Percentiles rank a stretch among this genome's conserved stretches.
phyloP scores from a whole-genome alignment of 2,888 invertebrate species.

The Drosophila stalkeri region DNA sequence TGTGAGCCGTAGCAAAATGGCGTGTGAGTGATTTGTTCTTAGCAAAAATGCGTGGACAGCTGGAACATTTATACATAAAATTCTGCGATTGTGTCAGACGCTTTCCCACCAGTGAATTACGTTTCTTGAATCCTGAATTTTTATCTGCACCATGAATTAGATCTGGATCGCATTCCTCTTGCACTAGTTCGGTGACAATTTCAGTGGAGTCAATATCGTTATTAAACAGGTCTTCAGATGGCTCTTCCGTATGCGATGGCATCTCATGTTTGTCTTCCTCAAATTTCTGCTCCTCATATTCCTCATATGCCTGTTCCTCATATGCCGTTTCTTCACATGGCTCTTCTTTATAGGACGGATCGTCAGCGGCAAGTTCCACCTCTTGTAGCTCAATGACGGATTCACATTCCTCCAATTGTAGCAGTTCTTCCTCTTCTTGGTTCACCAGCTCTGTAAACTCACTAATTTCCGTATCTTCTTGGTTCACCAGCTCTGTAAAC shows the following conservation, averaged over 20 bases:
- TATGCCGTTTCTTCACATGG: neutral
- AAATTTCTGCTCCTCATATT: neutral
- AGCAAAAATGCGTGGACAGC: slow-evolving; percentile 75
- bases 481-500: slow-evolving; percentile 9
- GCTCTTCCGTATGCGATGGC: neutral
- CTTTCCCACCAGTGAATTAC: slow-evolving; percentile 61
- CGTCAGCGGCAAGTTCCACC: slow-evolving; percentile 11
- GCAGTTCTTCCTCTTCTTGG: slow-evolving; percentile 9
- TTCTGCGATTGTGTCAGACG: slow-evolving; percentile 53
- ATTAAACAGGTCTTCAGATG: slow-evolving; percentile 1
- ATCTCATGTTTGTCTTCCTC: neutral
- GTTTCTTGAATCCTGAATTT: slow-evolving; percentile 15
- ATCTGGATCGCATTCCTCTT: slow-evolving; percentile 22
- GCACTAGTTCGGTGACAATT: slow-evolving; percentile 5
- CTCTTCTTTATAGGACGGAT: neutral
- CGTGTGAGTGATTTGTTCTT: slow-evolving; percentile 69
- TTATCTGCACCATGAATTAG: slow-evolving; percentile 3
- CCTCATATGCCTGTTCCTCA: neutral
- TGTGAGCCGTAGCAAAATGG: slow-evolving; percentile 70
- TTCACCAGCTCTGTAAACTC: slow-evolving; percentile 13
- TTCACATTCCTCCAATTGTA: slow-evolving; percentile 27
- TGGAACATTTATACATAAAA: slow-evolving; percentile 59
- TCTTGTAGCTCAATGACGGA: slow-evolving; percentile 37
- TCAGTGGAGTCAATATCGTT: slow-evolving; percentile 10
- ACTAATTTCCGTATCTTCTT: slow-evolving; percentile 14